Conservation (phyloP, 2,797 vertebrate genomes). For the Myotis vivesi region DNA sequence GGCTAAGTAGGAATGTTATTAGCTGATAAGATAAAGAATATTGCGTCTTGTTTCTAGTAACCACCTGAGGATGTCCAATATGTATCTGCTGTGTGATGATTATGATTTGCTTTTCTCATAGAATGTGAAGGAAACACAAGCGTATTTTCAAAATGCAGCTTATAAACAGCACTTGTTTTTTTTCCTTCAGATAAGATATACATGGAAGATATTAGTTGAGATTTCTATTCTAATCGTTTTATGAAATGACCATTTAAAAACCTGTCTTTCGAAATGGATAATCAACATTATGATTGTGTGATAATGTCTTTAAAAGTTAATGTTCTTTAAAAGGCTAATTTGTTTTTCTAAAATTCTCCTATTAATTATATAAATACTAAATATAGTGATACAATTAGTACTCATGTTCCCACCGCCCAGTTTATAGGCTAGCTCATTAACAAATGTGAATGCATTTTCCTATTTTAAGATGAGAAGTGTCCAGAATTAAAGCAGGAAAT, state of each 20-base stretch:
- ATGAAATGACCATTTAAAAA: constrained; percentile 32
- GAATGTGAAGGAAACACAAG: background rate
- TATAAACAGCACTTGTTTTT: background rate
- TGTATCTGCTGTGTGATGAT: background rate
- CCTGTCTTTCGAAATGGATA: background rate
- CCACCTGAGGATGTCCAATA: background rate
- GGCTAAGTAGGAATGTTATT: constrained; percentile 22
- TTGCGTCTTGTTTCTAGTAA: constrained; percentile 20
- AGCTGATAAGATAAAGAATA: constrained; percentile 14
- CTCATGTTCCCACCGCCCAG: background rate
- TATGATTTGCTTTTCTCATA: constrained; percentile 9
- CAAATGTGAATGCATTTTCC: background rate
- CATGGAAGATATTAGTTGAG: background rate
- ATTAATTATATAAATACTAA: background rate
- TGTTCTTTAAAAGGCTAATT: background rate
- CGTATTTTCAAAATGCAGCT: constrained; percentile 21
- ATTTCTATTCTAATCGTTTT: constrained; percentile 6
- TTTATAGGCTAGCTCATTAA: background rate
- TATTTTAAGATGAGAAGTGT: constrained; percentile 74
- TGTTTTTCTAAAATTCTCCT: background rate
- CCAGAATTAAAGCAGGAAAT: constrained; percentile 86
- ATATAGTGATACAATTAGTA: background rate
- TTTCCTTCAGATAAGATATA: constrained; percentile 7
- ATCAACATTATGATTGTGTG: background rate
- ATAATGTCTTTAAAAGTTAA: background rate